Conservation (phyloP, 2,113 vertebrate species). For the Calyptommatus sinebrachiatus region DNA sequence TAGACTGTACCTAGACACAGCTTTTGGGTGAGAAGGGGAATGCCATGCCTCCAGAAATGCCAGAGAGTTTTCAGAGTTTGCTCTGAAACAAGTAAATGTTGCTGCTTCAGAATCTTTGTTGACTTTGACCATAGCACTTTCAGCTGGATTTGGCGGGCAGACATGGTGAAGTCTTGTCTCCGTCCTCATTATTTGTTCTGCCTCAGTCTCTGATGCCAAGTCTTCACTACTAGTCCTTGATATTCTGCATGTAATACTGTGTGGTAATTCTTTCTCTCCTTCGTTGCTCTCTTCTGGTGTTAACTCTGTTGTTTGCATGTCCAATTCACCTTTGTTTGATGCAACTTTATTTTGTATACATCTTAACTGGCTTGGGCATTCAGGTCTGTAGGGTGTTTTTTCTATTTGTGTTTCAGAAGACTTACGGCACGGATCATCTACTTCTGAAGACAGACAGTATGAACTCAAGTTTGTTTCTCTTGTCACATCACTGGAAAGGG, state of each 20-base stretch:
- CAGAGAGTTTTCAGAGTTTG: constrained; percentile 63
- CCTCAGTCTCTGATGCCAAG: constrained; percentile 17
- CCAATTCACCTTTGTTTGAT: constrained; percentile 9
- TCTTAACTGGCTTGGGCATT: constrained; percentile 12
- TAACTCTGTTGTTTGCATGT: not conserved
- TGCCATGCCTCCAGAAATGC: constrained; percentile 22
- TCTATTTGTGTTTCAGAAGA: constrained; percentile 26
- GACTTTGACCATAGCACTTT: not conserved
- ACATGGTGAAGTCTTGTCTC: not conserved
- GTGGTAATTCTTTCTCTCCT: constrained; percentile 18
- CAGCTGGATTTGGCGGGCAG: not conserved
- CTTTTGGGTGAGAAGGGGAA: constrained; percentile 28
- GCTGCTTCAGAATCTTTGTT: constrained; percentile 7
- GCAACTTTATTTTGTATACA: not conserved
- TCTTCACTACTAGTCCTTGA: not conserved
- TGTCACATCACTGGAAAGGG: constrained; percentile 58
- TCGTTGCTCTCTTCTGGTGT: constrained; percentile 1
- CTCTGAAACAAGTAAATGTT: constrained; percentile 43
- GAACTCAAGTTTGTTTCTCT: constrained; percentile 44
- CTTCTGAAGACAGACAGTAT: constrained; percentile 26
- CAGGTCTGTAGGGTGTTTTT: not conserved
- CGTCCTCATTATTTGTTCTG: constrained; percentile 18
- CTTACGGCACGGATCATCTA: not conserved
- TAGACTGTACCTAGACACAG: constrained; percentile 58
- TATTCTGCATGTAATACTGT: not conserved